phyloP scores from a whole-genome alignment of 1,140 invertebrate genomes.

The Aleiodes sp. region DNA sequence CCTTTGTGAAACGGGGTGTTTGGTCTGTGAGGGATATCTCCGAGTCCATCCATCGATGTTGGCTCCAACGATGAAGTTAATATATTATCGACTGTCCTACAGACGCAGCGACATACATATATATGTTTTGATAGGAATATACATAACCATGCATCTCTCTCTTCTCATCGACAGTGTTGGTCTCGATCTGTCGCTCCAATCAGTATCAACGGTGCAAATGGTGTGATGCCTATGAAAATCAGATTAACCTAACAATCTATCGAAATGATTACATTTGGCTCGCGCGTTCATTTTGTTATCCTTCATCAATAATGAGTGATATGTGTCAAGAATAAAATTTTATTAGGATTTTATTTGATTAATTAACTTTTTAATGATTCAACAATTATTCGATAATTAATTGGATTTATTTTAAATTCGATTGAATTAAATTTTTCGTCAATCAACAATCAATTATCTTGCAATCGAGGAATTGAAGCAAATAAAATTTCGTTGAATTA shows the following conservation, averaged over 20 bases:
- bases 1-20: neutral
- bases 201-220: conserved; percentile 22
- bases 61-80: conserved; percentile 45
- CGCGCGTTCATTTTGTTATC: neutral
- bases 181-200: conserved; percentile 26
- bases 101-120: conserved; percentile 36
- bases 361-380: no score
- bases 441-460: no score
- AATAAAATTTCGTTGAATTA: no score
- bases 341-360: no score
- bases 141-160: no score
- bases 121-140: neutral
- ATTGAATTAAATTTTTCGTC: no score
- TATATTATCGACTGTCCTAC: conserved; percentile 51
- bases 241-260: conserved; percentile 32
- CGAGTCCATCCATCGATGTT: conserved; percentile 21
- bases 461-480: no score
- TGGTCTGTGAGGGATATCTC: conserved; percentile 16
- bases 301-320: neutral
- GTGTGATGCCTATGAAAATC: conserved; percentile 16
- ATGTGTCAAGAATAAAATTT: no score
- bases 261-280: conserved; percentile 15
- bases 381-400: no score
- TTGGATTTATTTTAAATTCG: no score
- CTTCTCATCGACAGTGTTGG: no score